phyloP scores from a whole-genome alignment of 2,113 vertebrate species.

The Anguilla rostrata region DNA sequence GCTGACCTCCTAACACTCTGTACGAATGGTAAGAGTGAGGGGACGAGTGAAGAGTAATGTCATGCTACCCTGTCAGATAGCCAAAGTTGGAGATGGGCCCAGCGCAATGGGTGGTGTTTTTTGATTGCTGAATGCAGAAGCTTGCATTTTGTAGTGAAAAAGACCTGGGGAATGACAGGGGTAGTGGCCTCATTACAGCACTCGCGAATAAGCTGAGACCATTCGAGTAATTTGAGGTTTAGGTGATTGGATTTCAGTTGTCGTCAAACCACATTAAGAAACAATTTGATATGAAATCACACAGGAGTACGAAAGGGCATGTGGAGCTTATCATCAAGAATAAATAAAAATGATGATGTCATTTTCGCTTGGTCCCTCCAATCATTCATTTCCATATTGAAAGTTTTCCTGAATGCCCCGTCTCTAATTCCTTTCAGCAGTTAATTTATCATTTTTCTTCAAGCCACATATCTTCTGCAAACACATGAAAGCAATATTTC shows the following conservation, averaged over 20 bases:
- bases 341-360: slow-evolving; percentile 69
- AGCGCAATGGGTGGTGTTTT: slow-evolving; percentile 13
- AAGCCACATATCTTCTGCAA: slow-evolving; percentile 53
- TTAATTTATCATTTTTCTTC: slow-evolving; percentile 73
- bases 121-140: slow-evolving; percentile 17
- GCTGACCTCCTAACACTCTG: neutral
- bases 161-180: slow-evolving; percentile 37
- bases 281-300: slow-evolving; percentile 59
- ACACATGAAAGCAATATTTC: slow-evolving; percentile 67
- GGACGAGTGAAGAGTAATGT: neutral
- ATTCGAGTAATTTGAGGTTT: slow-evolving; percentile 54
- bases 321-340: slow-evolving; percentile 52
- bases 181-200: slow-evolving; percentile 54
- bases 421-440: slow-evolving; percentile 73
- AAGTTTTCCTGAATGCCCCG: slow-evolving; percentile 42
- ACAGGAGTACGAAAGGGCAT: slow-evolving; percentile 54
- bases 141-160: neutral
- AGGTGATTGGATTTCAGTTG: slow-evolving; percentile 64
- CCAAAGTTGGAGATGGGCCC: slow-evolving; percentile 5
- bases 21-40: neutral
- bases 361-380: slow-evolving; percentile 44
- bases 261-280: slow-evolving; percentile 67
- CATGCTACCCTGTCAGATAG: neutral
- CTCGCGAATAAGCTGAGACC: slow-evolving; percentile 44
- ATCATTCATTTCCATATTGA: slow-evolving; percentile 65